Percentiles rank a stretch among this genome's conserved stretches.
Evolutionary conservation across 1,140 invertebrate species (phyloP).

Genomic region (Portunus trituberculatus): DNA sequence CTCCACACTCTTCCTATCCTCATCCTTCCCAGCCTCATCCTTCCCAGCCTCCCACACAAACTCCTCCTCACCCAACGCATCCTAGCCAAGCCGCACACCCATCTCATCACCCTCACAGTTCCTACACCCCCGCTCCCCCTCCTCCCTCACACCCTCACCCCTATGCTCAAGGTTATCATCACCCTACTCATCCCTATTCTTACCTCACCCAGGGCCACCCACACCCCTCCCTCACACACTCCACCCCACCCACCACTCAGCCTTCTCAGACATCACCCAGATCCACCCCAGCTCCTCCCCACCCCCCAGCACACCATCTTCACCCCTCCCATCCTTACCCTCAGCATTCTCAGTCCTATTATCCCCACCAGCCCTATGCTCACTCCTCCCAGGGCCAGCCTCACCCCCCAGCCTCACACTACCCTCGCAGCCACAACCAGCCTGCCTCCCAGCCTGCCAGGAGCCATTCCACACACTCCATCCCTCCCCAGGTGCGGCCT

Average conservation of each 20-base stretch:
- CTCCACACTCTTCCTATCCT: neutral
- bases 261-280: constrained; percentile 45
- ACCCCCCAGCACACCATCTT: neutral
- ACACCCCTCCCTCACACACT: neutral
- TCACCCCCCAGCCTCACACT: constrained; percentile 34
- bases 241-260: constrained; percentile 28
- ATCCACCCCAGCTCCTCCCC: neutral
- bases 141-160: neutral
- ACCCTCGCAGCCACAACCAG: neutral
- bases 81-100: neutral
- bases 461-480: constrained; percentile 34
- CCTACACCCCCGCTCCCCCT: neutral
- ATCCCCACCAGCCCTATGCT: neutral
- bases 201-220: constrained; percentile 15
- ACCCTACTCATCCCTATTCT: neutral
- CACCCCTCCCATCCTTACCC: constrained; percentile 46
- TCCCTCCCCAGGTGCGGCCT: neutral
- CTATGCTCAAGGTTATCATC: neutral
- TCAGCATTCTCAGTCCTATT: constrained; percentile 24
- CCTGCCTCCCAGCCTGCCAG: constrained; percentile 34
- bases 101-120: constrained; percentile 32
- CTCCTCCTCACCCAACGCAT: neutral
- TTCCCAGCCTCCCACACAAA: constrained; percentile 17
- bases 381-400: constrained; percentile 41
- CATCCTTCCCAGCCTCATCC: constrained; percentile 43